These are phyloP conservation scores for Drosophila falleni DNA, from an alignment of 2,888 invertebrate genomes.

Conservation along the genomic window DNA sequence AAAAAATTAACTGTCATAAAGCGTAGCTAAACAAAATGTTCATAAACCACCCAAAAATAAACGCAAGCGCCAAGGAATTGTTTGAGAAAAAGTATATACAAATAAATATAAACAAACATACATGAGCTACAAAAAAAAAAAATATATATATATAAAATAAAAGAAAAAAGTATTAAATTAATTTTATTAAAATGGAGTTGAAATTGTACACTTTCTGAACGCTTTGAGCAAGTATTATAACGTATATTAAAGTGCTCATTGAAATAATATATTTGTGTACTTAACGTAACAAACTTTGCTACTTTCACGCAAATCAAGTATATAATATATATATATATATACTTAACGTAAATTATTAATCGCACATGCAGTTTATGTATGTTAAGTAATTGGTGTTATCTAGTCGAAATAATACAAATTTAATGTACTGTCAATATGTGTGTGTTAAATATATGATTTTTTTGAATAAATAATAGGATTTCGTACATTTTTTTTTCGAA, in stretches of 20 bases:
- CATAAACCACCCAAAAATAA: conserved; percentile 57
- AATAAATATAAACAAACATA: conserved; percentile 34
- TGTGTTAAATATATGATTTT: conserved; percentile 19
- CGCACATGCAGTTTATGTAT: conserved; percentile 43
- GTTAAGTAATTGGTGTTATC: conserved; percentile 31
- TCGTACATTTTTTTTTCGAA: conserved; percentile 41
- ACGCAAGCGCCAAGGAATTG: conserved; percentile 83
- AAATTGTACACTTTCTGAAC: conserved; percentile 39
- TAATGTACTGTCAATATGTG: conserved; percentile 39
- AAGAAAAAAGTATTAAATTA: conserved; percentile 54
- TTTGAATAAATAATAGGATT: conserved; percentile 30
- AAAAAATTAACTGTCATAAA: conserved; percentile 38
- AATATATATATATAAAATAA: conserved; percentile 20
- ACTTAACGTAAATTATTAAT: conserved; percentile 22
- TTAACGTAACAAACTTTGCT: conserved; percentile 14
- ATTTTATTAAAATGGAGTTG: conserved; percentile 23
- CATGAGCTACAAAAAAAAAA: conserved; percentile 35
- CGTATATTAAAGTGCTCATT: conserved; percentile 8
- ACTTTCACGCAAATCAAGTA: conserved; percentile 21
- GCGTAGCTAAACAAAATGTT: conserved; percentile 61
- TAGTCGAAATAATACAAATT: conserved; percentile 26
- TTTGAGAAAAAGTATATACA: conserved; percentile 62
- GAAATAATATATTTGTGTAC: conserved; percentile 10
- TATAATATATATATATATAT: conserved; percentile 15
- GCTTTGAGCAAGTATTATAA: conserved; percentile 32